Base-by-base conservation (phyloP, 2,113 vertebrate genomes). In the Columba janthina region DNA sequence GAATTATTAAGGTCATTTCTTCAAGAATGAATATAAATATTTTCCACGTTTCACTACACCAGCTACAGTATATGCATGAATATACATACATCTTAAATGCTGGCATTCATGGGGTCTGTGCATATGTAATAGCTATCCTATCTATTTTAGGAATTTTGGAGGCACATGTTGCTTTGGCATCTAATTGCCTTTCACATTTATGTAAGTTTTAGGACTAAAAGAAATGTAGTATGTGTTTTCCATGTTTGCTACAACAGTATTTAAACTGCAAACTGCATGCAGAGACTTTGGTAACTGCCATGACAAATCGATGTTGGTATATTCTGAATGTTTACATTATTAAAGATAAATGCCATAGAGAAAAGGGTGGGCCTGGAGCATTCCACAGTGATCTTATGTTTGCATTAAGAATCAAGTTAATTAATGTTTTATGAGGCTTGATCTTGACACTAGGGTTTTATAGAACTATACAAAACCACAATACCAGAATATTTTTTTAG, bases 111-210 rank as follows among this genome's bases (percentile, higher is more conserved):
- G 42, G 21, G 14, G 16, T 15, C 53, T 81, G 20, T 72, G 31
- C 8, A 78, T 69, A 94, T 0, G 31, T 86, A 95, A 92, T 65
- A 96, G 82, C 44, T 89, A 93, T 96, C 85, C 56, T 96, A 83
- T 90, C 85, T 97, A 75, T 92, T 96, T 93, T 94, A 89, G 79
- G 85, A 96, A 96, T 96, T 94, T 89, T 71, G 66, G 73, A 88
- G 77, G 76, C 32, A 77, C 60, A 79, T 80, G 32, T 90, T 83
- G 53, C 77, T 61, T 85, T 64, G 36, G 34, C 70, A 90, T 79
- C 70, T 85, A 79, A 84, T 66, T 71, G 88, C 50, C 8, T 64
- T 54, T 72, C 65, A 7, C 87, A 90, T 86, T 94, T 93, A 69
- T 89, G 34, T 84, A 96, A 83, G 56, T 70, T 92, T 94, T 67